Percentiles rank a stretch among this genome's conserved stretches.
Conservation (phyloP, 2,888 invertebrate genomes). For the Aproaerema taeniolella region DNA sequence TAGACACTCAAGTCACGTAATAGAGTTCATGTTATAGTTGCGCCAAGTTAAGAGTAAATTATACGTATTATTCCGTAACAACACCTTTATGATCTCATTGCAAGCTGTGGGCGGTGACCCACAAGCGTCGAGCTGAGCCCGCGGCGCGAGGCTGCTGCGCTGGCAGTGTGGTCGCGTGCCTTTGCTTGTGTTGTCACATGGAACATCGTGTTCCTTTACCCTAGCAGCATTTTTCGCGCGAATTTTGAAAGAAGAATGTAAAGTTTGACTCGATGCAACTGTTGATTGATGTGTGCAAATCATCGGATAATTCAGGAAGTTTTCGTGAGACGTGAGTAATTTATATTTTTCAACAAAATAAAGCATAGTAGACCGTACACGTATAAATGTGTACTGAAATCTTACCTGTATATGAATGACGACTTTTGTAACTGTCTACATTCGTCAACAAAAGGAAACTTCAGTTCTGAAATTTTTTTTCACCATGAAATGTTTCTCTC, state of each 20-base stretch:
- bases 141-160: slow-evolving; percentile 37
- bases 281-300: slow-evolving; percentile 24
- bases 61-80: slow-evolving; percentile 38
- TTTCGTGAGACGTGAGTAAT: slow-evolving; percentile 26
- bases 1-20: no score
- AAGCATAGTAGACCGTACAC: no score
- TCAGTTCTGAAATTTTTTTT: no score
- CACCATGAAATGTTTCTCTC: no score
- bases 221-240: neutral
- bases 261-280: neutral
- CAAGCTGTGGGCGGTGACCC: slow-evolving; percentile 63
- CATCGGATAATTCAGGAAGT: slow-evolving; percentile 15
- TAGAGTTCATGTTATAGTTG: slow-evolving; percentile 11
- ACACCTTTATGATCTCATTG: slow-evolving; percentile 69
- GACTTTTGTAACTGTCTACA: no score
- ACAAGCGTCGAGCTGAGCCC: slow-evolving; percentile 47
- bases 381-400: no score
- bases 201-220: neutral
- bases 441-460: no score
- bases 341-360: no score
- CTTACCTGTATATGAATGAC: no score
- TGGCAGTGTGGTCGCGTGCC: slow-evolving; percentile 21
- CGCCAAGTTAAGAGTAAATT: slow-evolving; percentile 55
- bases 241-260: neutral
- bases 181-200: slow-evolving; percentile 6